phyloP scores from a whole-genome alignment of 2,113 vertebrate species.

The Acrocephalus arundinaceus region DNA sequence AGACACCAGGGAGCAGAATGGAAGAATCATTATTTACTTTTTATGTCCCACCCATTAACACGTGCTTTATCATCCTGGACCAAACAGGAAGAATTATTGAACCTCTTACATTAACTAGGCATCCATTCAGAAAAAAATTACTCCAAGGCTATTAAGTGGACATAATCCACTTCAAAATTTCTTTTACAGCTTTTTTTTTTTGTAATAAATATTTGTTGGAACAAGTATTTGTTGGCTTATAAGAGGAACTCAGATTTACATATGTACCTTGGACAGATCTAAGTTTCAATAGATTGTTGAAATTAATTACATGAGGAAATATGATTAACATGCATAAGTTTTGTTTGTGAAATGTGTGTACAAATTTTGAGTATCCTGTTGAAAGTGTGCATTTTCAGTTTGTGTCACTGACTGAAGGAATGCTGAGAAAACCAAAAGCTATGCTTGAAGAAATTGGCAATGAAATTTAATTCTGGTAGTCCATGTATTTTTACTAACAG shows the following conservation, averaged over 20 bases:
- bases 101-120: neutral
- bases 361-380: neutral
- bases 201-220: neutral
- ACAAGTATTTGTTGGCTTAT: neutral
- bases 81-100: neutral
- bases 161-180: neutral
- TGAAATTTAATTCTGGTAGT: neutral
- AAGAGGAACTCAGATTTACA: neutral
- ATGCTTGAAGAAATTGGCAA: neutral
- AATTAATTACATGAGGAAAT: neutral
- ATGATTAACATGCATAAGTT: neutral
- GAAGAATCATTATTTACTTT: neutral
- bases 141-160: neutral
- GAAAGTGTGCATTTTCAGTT: neutral
- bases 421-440: neutral
- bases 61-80: neutral
- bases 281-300: neutral
- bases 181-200: neutral
- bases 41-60: neutral
- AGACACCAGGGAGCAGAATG: neutral
- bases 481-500: neutral
- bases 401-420: neutral
- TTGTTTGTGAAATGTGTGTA: neutral
- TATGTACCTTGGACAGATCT: neutral
- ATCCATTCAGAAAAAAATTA: neutral